These are phyloP conservation scores for Megaustenia siamemsis DNA, from an alignment of 2,888 invertebrate genomes.

Conservation along the genomic window DNA sequence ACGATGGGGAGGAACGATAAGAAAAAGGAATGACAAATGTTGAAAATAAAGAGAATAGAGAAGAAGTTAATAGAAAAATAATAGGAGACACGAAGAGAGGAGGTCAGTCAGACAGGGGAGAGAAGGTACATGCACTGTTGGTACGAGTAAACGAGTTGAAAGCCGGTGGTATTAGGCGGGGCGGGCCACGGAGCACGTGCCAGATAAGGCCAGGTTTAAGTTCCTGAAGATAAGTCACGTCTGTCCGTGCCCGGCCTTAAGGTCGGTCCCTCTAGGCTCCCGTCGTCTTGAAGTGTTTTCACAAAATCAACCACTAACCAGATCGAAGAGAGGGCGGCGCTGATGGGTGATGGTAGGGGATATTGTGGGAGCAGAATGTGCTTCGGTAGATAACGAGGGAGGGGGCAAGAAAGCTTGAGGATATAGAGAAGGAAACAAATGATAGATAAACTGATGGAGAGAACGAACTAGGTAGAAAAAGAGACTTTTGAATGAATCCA, in stretches of 20 bases:
- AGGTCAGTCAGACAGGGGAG: not conserved
- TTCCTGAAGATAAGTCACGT: slow-evolving; percentile 37
- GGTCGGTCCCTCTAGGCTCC: not conserved
- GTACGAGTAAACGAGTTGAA: slow-evolving; percentile 11
- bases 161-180: slow-evolving; percentile 23
- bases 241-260: slow-evolving; percentile 22
- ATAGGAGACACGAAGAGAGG: not conserved
- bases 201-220: not conserved
- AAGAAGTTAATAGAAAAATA: not conserved
- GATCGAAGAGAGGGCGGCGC: not conserved
- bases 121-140: not conserved
- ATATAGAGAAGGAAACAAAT: slow-evolving; percentile 1
- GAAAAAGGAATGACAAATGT: not conserved
- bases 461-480: not conserved
- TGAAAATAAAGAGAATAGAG: not conserved
- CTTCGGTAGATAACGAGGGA: not conserved
- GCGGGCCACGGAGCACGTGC: not conserved
- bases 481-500: not conserved
- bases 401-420: not conserved
- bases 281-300: not conserved
- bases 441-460: slow-evolving; percentile 8
- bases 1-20: not conserved
- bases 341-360: not conserved
- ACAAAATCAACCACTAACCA: slow-evolving; percentile 14
- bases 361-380: not conserved